Evolutionary conservation across 2,797 vertebrate genomes (phyloP).

Genomic region (Holocentrus rufus): DNA sequence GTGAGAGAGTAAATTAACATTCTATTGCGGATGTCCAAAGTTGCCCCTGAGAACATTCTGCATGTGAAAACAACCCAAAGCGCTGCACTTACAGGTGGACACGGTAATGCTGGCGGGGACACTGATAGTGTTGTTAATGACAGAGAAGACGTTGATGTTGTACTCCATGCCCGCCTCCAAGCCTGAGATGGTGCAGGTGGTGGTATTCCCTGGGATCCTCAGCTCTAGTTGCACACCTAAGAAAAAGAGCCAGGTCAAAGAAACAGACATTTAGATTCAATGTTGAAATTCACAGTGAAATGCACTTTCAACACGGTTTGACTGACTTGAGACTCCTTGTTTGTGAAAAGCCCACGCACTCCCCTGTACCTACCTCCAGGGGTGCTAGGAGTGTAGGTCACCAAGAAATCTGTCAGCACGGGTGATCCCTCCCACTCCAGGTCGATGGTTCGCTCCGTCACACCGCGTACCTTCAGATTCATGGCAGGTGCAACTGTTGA

Average conservation of each 20-base stretch:
- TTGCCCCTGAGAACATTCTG: background rate
- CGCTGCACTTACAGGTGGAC: conserved; percentile 90
- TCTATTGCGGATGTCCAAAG: background rate
- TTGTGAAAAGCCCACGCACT: background rate
- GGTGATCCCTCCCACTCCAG: conserved; percentile 91
- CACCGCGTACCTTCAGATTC: conserved; percentile 86
- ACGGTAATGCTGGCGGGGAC: conserved; percentile 86
- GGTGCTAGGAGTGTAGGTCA: conserved; percentile 89
- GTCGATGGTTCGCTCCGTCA: conserved; percentile 89
- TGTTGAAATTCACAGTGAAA: background rate
- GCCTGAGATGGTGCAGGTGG: conserved; percentile 85
- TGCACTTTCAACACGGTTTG: background rate
- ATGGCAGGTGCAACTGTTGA: conserved; percentile 89
- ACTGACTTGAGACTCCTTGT: conserved; percentile 2
- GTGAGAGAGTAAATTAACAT: background rate
- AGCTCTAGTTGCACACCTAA: conserved; percentile 89
- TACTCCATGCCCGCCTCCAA: conserved; percentile 93
- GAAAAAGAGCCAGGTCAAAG: conserved; percentile 10
- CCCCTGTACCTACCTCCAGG: conserved; percentile 73
- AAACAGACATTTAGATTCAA: conserved; percentile 7
- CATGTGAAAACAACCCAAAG: conserved; percentile 4
- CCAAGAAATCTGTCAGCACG: conserved; percentile 89
- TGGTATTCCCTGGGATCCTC: conserved; percentile 89
- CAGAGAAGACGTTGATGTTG: conserved; percentile 92
- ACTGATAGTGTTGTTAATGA: conserved; percentile 91